Conservation (phyloP, 2,888 invertebrate species). For the Pachycephus smyrnensis region DNA sequence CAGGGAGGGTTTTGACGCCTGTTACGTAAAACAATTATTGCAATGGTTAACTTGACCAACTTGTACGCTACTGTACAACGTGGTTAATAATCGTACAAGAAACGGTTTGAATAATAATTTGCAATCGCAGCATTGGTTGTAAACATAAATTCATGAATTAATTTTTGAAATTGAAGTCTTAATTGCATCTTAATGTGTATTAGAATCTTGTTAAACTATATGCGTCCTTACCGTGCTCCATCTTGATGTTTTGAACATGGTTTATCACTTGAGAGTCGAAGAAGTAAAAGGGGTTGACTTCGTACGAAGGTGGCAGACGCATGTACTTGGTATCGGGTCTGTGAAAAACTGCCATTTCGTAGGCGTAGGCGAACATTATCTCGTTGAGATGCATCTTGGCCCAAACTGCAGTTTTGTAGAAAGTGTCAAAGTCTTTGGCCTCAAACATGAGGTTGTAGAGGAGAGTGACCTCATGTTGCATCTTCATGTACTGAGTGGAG, state of each 20-base stretch:
- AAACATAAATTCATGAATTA: neutral
- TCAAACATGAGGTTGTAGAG: conserved; percentile 78
- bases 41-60: no score
- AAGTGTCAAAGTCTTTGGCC: conserved; percentile 79
- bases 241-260: conserved; percentile 73
- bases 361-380: conserved; percentile 76
- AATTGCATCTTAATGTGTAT: no score
- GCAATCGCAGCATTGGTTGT: no score
- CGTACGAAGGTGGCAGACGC: conserved; percentile 78
- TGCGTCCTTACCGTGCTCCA: conserved; percentile 61
- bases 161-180: conserved; percentile 32
- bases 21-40: no score
- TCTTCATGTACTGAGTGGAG: conserved; percentile 74
- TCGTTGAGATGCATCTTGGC: conserved; percentile 77
- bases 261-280: conserved; percentile 76
- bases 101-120: no score
- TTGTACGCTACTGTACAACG: no score
- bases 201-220: conserved; percentile 16
- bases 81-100: no score
- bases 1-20: conserved; percentile 37
- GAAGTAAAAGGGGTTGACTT: conserved; percentile 80
- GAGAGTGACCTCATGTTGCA: conserved; percentile 73
- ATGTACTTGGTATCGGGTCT: conserved; percentile 75
- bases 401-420: conserved; percentile 79
- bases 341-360: conserved; percentile 75